Evolutionary conservation across 1,140 invertebrate genomes (phyloP).

Genomic region (Antheraea pernyi): DNA sequence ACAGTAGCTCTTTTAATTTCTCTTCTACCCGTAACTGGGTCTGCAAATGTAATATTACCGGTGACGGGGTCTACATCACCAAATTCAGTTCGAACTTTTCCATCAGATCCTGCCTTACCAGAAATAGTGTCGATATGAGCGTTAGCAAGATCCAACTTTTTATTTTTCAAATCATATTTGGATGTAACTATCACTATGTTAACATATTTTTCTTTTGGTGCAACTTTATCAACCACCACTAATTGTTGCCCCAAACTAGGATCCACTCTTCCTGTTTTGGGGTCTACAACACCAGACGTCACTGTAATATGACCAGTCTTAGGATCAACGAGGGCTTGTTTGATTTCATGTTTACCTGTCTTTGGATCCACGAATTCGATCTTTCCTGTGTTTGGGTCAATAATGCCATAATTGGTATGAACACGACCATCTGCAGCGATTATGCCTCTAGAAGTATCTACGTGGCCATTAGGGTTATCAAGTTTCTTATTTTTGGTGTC

Average conservation of each 20-base stretch:
- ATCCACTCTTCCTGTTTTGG: constrained; percentile 76
- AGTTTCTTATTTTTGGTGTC: constrained; percentile 75
- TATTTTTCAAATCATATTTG: constrained; percentile 69
- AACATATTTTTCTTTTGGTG: constrained; percentile 57
- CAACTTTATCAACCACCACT: constrained; percentile 81
- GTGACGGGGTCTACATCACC: constrained; percentile 75
- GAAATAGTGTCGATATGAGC: constrained; percentile 80
- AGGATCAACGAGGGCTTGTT: constrained; percentile 72
- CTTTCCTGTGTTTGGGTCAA: constrained; percentile 75
- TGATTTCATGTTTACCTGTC: constrained; percentile 72
- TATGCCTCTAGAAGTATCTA: constrained; percentile 68
- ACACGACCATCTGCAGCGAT: constrained; percentile 68
- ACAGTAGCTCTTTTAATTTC: constrained; percentile 69
- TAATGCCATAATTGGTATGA: constrained; percentile 77
- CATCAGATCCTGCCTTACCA: constrained; percentile 71
- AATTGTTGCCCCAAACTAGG: constrained; percentile 79
- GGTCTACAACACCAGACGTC: constrained; percentile 68
- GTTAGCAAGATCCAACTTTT: constrained; percentile 77
- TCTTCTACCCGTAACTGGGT: constrained; percentile 55
- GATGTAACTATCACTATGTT: constrained; percentile 81
- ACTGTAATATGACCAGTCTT: constrained; percentile 71
- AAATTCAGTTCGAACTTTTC: constrained; percentile 77
- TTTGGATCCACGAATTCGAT: constrained; percentile 71
- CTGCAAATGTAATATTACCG: constrained; percentile 71
- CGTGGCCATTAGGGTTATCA: constrained; percentile 71